A percentile compares a stretch with the other conserved stretches of the same genome.
These are phyloP conservation scores for Aphelenchoides besseyi DNA, from an alignment of 1,140 invertebrate species.

Conservation along the genomic window DNA sequence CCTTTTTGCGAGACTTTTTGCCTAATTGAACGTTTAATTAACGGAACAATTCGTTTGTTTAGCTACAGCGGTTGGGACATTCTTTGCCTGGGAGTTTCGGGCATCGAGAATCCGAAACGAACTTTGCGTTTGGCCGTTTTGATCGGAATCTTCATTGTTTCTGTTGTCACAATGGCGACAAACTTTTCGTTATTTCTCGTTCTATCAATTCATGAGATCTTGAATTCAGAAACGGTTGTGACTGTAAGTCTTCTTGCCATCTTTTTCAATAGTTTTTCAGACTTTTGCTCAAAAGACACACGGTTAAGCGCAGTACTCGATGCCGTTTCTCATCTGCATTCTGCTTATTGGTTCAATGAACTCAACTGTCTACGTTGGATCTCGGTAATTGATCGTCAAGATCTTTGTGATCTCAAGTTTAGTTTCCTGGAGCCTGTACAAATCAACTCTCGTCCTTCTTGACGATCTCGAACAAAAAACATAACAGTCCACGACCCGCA, in stretches of 20 bases:
- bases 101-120: conserved; percentile 51
- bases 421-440: conserved; percentile 50
- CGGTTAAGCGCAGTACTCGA: conserved; percentile 48
- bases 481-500: conserved; percentile 42
- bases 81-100: conserved; percentile 53
- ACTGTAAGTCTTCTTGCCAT: conserved; percentile 23
- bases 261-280: conserved; percentile 28
- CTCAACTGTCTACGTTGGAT: conserved; percentile 53
- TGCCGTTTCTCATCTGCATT: conserved; percentile 55
- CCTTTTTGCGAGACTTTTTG: conserved; percentile 51
- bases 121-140: conserved; percentile 54
- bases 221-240: conserved; percentile 41
- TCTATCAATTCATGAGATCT: conserved; percentile 38
- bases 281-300: conserved; percentile 52
- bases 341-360: conserved; percentile 57
- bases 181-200: conserved; percentile 51
- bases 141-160: conserved; percentile 43
- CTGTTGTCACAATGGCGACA: conserved; percentile 43
- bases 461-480: conserved; percentile 36
- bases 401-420: too few species aligned
- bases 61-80: conserved; percentile 50
- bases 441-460: conserved; percentile 52
- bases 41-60: background rate
- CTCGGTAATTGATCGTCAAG: too few species aligned
- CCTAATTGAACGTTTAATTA: too few species aligned